Base-by-base conservation (phyloP, 1,140 invertebrate species). In the Cylas formicarius region DNA sequence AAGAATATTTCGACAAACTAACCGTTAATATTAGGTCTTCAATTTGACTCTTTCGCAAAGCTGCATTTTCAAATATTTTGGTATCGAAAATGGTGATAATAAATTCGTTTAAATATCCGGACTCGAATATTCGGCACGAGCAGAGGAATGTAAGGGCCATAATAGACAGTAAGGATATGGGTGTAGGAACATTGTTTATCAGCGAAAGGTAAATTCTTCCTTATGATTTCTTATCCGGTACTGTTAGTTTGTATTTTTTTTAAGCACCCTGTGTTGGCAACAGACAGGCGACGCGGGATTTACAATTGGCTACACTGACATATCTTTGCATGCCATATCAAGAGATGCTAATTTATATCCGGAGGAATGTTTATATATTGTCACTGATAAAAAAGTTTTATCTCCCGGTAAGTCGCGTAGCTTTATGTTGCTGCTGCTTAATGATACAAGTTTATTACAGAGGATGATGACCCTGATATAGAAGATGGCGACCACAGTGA, bases 311-410 rank as follows among this genome's bases (percentile, higher is more conserved):
- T 88, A 86, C 63, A 75, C 73, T 38, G 71, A 77, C 53, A 83
- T 88, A 55, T 72, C 76, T 29, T 60, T 87, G n/a, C 84, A 88
- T 66, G 84, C 82, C 10, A 72, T 84, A 29, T 81, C 81, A 9
- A 69, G 74, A 67, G 82, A 87, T 65, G 56, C 72, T n/a, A 65
- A 62, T 47, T 64, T 71, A 35, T 79, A 81, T 68, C 73, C 74
- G 11, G 70, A 72, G 32, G 76, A 81, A 52, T 84, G 81, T 68
- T 62, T 86, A 16, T 85, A 82, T 61, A 55, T 86, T 23, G 78
- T 84, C 71, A 63, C 83, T 21, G 80, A 84, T 63, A 71, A 71
- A 13, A 70, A 75, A 61, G 60, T 81, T 51, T 69, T 73, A 48
- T 62, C 72, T 36, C 67, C 71, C 63, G 72, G 73, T 74, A 64